Evolutionary conservation across 2,797 vertebrate species (phyloP), one percentile per base, ranked within the genome.

Genomic region (Lithobates pipiens): DNA sequence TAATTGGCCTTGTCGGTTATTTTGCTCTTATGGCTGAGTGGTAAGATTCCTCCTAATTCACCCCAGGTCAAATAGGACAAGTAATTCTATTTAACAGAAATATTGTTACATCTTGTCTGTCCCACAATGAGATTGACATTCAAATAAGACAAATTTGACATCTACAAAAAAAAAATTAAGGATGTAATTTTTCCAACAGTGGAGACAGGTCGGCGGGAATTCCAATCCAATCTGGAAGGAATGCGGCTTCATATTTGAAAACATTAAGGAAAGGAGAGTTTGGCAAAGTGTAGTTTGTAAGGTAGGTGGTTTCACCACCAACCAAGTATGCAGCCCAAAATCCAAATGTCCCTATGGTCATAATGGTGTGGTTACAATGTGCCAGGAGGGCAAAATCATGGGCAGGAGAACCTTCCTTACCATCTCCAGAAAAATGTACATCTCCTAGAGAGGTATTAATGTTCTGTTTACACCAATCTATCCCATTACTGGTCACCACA

Each of bases 271-370:
- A 91, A 0, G 50, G 32, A 0, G 90, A 92, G 44, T 90, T 27
- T 0, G 91, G 91, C 73, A 90, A n/a, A n/a, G 91, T 92, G 76
- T 86, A 92, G 83, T 91, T 92, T 36, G 90, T 85, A 23, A 92
- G 88, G 73, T 90, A 91, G 42, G 92, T 15, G 0, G 90, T 90
- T 71, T 93, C 88, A 0, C 92, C 92, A 0, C 90, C 89, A 0
- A 75, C 86, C 65, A 90, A 82, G 65, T 90, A 92, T 77, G 83
- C 88, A 0, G 88, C 92, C 91, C 91, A 93, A 87, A 89, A 90
- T 18, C 92, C 92, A 0, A 92, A 92, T 29, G 91, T 77, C 27
- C 75, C 75, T 0, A 91, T 36, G 1, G 90, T 91, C 90, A 90
- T 91, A 69, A 92, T 39, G 1, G 88, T 91, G 86, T 91, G 91